Evolutionary conservation across 2,888 invertebrate genomes (phyloP), one percentile per base, ranked within the genome.

Genomic region (Drosophila leonis): DNA sequence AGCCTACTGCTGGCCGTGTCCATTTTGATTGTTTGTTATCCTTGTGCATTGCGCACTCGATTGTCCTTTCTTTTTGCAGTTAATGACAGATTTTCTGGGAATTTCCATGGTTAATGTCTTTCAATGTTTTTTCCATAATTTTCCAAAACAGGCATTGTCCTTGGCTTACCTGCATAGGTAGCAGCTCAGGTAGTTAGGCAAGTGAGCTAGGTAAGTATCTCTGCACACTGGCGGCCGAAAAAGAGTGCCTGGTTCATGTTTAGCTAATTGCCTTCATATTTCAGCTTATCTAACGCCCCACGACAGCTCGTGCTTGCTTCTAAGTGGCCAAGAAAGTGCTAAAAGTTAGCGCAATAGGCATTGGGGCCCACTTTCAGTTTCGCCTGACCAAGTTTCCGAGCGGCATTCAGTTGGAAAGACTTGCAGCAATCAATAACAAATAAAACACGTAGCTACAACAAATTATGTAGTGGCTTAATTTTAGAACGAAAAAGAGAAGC

Each of bases 381-480:
- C 37, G 12, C 69, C 35, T 37, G 37, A n/a, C 46, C 64, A 64
- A 44, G 37, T 37, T 44, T 57, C 42, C 44, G 24, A 52, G 57
- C 65, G 29, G 54, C 61, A 59, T 59, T 76, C 87, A 68, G 60
- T 57, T 62, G 88, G 52, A 84, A 72, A 65, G 55, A 65, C 69
- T 65, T 67, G 39, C 49, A 51, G 31, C 70, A 90, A 86, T 90
- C 89, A 89, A 86, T 90, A 86, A 73, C 73, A 72, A 65, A 68
- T 68, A 75, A 65, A 77, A 70, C 73, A 62, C 62, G 67, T 67
- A 78, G 75, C 78, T 70, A 65, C 59, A 75, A 66, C 67, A 70
- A 68, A 77, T 85, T 73, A 72, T 88, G 68, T 67, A 82, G 83
- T 77, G 70, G 59, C 83, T 75, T 87, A 89, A 83, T 75, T 90